A percentile compares a stretch with the other conserved stretches of the same genome.
Evolutionary conservation across 2,888 invertebrate genomes (phyloP).

Genomic region (Xanthia icteritia): DNA sequence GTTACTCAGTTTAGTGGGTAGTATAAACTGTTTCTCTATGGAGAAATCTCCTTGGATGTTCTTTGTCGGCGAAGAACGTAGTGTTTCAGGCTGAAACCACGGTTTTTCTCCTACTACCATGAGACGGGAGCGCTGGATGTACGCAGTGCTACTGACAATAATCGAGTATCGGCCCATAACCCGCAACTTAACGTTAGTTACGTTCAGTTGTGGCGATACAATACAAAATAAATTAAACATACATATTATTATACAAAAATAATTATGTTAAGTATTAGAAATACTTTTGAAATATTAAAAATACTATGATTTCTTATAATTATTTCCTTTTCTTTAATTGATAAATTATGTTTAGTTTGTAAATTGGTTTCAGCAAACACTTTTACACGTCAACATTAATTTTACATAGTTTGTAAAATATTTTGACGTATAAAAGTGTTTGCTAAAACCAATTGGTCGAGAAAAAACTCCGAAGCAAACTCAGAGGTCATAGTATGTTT

Average conservation of each 20-base stretch:
- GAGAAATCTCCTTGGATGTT: neutral
- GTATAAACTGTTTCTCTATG: neutral
- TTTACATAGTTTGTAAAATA: neutral
- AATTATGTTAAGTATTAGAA: too few species aligned
- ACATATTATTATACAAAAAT: neutral
- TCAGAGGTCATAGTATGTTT: neutral
- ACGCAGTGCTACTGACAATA: neutral
- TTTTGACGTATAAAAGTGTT: too few species aligned
- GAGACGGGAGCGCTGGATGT: neutral
- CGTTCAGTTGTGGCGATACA: too few species aligned
- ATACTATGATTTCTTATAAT: neutral
- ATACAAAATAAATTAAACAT: too few species aligned
- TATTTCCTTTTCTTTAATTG: neutral
- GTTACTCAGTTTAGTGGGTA: neutral
- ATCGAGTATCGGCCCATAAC: neutral
- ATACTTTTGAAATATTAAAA: too few species aligned
- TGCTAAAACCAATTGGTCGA: too few species aligned
- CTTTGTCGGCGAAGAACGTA: neutral
- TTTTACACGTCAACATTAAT: neutral
- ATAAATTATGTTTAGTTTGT: neutral
- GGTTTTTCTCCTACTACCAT: neutral
- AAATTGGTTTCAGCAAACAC: neutral
- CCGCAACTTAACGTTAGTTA: neutral
- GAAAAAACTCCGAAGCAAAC: neutral
- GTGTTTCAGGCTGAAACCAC: neutral